Evolutionary conservation across 2,113 vertebrate genomes (phyloP).

Genomic region (human): DNA sequence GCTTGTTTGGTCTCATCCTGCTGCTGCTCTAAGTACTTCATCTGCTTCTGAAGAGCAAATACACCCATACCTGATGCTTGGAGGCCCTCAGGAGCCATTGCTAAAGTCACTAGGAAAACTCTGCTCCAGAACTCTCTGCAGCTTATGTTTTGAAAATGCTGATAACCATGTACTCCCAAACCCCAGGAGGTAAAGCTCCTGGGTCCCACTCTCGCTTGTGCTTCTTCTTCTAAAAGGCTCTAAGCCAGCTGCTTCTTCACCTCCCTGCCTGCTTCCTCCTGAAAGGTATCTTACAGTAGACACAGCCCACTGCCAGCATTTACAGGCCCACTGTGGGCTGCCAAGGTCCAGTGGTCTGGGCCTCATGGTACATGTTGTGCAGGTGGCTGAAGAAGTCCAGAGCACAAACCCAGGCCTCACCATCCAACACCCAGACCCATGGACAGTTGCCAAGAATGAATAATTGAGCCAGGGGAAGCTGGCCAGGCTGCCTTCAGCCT

Average conservation of each 20-base stretch:
- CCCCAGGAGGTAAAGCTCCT: background rate
- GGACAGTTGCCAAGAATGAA: background rate
- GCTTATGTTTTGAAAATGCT: conserved; percentile 12
- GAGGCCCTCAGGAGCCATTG: background rate
- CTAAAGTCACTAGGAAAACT: background rate
- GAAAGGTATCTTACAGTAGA: background rate
- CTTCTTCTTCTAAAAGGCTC: conserved; percentile 2
- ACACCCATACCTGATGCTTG: background rate
- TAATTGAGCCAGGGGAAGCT: background rate
- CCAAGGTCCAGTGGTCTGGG: background rate
- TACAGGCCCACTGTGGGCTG: background rate
- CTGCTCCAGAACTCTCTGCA: background rate
- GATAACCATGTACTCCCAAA: background rate
- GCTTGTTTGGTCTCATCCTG: conserved; percentile 89
- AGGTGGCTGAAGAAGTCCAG: background rate
- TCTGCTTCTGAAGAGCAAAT: conserved; percentile 91
- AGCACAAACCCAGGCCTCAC: background rate
- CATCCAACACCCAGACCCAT: background rate
- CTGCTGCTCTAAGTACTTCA: conserved; percentile 93
- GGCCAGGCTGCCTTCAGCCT: background rate
- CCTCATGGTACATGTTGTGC: background rate
- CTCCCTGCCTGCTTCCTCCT: background rate
- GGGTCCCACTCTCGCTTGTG: background rate
- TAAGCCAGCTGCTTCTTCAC: background rate
- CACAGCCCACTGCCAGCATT: background rate